phyloP scores from a whole-genome alignment of 1,140 invertebrate genomes.

The Pseudomyrmex concolor region DNA sequence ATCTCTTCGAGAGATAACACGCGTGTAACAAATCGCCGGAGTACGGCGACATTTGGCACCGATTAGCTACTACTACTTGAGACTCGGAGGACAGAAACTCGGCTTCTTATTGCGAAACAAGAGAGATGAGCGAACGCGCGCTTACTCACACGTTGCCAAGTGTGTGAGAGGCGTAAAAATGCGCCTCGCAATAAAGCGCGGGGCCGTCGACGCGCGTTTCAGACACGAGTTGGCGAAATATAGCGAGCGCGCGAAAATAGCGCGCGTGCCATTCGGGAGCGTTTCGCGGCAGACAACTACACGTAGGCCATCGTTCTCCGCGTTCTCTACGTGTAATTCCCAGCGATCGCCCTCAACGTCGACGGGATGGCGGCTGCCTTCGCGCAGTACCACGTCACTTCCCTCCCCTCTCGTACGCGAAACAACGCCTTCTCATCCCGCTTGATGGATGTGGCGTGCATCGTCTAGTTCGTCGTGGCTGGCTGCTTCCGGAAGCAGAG shows the following conservation, averaged over 20 bases:
- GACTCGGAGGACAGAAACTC: neutral
- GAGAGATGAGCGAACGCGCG: neutral
- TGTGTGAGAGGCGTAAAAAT: conserved; percentile 23
- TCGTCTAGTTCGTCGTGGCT: conserved; percentile 65
- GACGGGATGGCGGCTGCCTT: conserved; percentile 14
- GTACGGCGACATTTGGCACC: conserved; percentile 7
- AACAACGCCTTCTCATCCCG: conserved; percentile 72
- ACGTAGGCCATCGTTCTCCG: conserved; percentile 56
- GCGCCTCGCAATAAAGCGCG: conserved; percentile 19
- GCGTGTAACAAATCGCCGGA: conserved; percentile 37
- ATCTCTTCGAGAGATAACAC: neutral
- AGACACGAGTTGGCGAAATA: conserved; percentile 6
- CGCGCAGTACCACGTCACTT: conserved; percentile 63
- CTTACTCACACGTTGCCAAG: neutral
- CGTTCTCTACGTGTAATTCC: conserved; percentile 64
- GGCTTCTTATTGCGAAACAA: neutral
- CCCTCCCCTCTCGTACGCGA: conserved; percentile 35
- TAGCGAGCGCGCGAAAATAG: conserved; percentile 27
- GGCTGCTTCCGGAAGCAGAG: conserved; percentile 54
- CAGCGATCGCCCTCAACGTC: conserved; percentile 46
- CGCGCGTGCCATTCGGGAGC: conserved; percentile 41
- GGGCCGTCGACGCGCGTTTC: neutral
- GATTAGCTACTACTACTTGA: conserved; percentile 14
- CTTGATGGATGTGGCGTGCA: conserved; percentile 73
- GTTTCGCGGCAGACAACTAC: conserved; percentile 41